Evolutionary conservation across 2,113 vertebrate species (phyloP), one percentile per base, ranked within the genome.

Genomic region (Lasiurus cinereus): DNA sequence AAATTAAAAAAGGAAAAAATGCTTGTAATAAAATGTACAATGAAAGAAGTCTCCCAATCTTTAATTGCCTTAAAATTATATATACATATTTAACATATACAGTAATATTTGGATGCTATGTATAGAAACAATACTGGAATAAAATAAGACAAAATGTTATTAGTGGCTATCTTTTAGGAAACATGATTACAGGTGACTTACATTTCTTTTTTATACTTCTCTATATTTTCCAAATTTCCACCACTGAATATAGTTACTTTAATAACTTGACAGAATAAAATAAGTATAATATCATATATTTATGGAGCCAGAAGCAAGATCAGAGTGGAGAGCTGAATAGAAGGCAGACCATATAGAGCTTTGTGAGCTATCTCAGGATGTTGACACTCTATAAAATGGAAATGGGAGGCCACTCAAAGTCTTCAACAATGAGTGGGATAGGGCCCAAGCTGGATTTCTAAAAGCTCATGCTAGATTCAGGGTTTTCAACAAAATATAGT

Each of bases 171-270:
- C 48, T 82, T 87, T 87, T 67, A 50, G 69, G 67, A 66, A 69
- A 48, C 7, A 21, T 87, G 36, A 56, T 46, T 56, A 95, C 8
- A 46, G 43, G 27, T 64, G 66, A 88, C 83, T 92, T 93, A 66
- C 8, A 74, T 94, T 93, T 80, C 19, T 78, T 91, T 85, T 84
- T 82, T 79, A 88, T 91, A 82, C 31, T 88, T 91, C 8, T 88
- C 7, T 59, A 4, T 91, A 84, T 88, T 79, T 91, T 79, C 72
- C 46, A 92, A 50, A 67, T 92, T 54, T 76, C 50, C n/a, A 72
- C 24, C n/a, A 82, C 29, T 69, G 29, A 88, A 33, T 64, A 56
- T 24, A 91, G 22, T 91, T 84, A 69, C 48, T 79, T 78, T 83
- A 67, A 46, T 72, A 77, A 89, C 70, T 89, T 82, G 36, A 67